Evolutionary conservation across 2,797 vertebrate genomes (phyloP).

Genomic region (Cyprinella venusta): DNA sequence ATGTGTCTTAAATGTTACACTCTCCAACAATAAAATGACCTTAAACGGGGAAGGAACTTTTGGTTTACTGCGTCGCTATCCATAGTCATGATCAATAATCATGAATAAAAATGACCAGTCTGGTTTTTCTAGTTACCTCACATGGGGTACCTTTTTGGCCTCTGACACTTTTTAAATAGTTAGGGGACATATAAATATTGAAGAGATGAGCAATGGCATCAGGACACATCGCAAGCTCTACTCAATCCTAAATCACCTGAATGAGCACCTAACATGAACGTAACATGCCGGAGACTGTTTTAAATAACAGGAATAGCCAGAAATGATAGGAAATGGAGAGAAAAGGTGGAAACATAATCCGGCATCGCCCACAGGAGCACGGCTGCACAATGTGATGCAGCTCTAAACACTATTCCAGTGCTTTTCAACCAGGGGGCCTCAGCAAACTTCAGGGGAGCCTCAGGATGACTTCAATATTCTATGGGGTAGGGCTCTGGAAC

Average conservation of each 20-base stretch:
- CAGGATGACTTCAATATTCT: background rate
- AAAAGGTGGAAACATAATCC: background rate
- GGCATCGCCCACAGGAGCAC: background rate
- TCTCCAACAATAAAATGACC: conserved; percentile 3
- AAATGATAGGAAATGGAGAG: background rate
- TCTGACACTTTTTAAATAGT: background rate
- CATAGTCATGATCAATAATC: background rate
- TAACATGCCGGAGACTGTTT: background rate
- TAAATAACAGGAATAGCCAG: background rate
- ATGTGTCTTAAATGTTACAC: conserved; percentile 26
- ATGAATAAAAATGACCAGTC: background rate
- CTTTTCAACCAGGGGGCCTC: background rate
- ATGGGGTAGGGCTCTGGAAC: background rate
- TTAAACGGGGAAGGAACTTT: background rate
- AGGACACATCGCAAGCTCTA: background rate
- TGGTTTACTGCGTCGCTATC: background rate
- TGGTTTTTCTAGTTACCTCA: background rate
- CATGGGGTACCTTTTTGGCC: background rate
- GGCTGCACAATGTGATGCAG: background rate
- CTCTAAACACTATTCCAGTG: background rate
- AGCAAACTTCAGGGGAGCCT: background rate
- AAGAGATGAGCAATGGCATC: background rate
- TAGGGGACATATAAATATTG: background rate
- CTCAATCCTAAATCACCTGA: background rate
- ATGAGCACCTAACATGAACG: too few relatives aligned